phyloP scores from a whole-genome alignment of 2,888 invertebrate genomes.

The Metalampra italica region DNA sequence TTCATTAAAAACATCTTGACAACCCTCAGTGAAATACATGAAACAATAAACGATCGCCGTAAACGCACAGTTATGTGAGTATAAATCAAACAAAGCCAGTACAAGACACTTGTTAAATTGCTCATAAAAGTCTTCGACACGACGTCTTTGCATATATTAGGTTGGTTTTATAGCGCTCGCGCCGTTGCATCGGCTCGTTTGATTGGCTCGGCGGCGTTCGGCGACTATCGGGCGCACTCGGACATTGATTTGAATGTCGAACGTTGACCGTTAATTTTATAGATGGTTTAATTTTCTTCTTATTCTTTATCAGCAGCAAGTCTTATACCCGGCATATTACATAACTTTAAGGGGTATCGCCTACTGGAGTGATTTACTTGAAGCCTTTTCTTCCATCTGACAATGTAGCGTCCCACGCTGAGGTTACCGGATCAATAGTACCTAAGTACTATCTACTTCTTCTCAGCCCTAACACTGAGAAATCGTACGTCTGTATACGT shows the following conservation, averaged over 20 bases:
- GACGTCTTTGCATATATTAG: conserved; percentile 63
- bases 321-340: too few relatives aligned
- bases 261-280: not conserved
- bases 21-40: conserved; percentile 43
- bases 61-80: conserved; percentile 55
- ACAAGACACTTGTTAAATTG: conserved; percentile 70
- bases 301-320: too few relatives aligned
- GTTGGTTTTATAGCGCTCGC: conserved; percentile 48
- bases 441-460: too few relatives aligned
- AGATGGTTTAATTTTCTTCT: too few relatives aligned
- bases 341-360: too few relatives aligned
- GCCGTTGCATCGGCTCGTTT: conserved; percentile 38
- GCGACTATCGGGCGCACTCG: not conserved
- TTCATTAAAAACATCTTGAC: not conserved
- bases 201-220: conserved; percentile 31
- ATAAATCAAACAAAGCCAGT: conserved; percentile 64
- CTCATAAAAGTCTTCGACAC: conserved; percentile 68
- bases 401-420: too few relatives aligned
- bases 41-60: conserved; percentile 63
- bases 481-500: too few relatives aligned
- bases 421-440: too few relatives aligned
- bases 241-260: not conserved
- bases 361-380: too few relatives aligned
- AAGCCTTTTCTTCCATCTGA: too few relatives aligned
- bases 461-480: too few relatives aligned